phyloP scores from a whole-genome alignment of 1,140 invertebrate genomes.

The Dreissena rostriformis region DNA sequence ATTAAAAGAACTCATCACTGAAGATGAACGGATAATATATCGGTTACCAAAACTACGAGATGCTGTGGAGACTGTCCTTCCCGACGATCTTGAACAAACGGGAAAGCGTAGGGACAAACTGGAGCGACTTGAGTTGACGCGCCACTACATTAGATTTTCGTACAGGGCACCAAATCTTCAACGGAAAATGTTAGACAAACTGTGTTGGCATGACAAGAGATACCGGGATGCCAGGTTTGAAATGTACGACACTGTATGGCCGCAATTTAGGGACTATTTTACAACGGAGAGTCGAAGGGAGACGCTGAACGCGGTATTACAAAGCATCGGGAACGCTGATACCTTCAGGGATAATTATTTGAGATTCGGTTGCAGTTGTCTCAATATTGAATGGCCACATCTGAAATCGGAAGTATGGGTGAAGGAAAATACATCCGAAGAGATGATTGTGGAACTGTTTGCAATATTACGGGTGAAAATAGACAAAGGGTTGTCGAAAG shows the following conservation, averaged over 20 bases:
- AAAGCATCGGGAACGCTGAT: not conserved
- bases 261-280: constrained; percentile 1
- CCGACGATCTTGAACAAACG: not conserved
- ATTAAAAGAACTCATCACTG: too few relatives aligned
- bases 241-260: constrained; percentile 29
- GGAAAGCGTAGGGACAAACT: not conserved
- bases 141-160: too few relatives aligned
- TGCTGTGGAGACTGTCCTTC: not conserved
- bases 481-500: too few relatives aligned
- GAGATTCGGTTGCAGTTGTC: too few relatives aligned
- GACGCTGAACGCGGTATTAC: not conserved
- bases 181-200: not conserved
- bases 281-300: not conserved
- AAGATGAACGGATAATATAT: too few relatives aligned
- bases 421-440: not conserved
- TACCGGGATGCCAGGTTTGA: not conserved
- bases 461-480: too few relatives aligned
- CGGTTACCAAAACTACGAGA: not conserved
- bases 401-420: not conserved
- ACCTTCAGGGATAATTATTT: not conserved
- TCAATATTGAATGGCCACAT: too few relatives aligned
- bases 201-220: not conserved
- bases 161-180: not conserved
- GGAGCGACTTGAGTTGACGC: not conserved
- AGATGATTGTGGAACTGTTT: too few relatives aligned